Conservation (phyloP, 1,140 invertebrate species). For the Geopemphigus sp. region DNA sequence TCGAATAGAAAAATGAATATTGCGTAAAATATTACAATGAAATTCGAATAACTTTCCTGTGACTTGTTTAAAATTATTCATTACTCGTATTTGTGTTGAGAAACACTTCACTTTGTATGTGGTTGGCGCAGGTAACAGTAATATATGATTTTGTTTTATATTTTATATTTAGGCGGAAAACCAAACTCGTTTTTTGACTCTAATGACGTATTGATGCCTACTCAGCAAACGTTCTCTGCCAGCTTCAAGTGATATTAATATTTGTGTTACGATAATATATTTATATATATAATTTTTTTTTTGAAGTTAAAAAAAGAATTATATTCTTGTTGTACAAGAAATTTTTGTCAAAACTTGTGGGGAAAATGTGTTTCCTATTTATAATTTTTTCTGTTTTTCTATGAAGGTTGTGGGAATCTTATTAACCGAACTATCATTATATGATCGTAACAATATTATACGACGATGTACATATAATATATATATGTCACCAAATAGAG, state of each 20-base stretch:
- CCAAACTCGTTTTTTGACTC: constrained; percentile 22
- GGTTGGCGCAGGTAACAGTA: too few species aligned
- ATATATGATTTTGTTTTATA: background rate
- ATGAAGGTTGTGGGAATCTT: constrained; percentile 40
- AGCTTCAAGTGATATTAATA: constrained; percentile 45
- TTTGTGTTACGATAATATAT: background rate
- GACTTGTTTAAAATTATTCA: too few species aligned
- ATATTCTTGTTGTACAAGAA: constrained; percentile 1
- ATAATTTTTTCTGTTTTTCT: constrained; percentile 13
- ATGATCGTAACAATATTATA: background rate
- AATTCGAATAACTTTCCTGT: too few species aligned
- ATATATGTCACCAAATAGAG: background rate
- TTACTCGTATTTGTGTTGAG: too few species aligned
- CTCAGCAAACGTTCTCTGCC: constrained; percentile 38
- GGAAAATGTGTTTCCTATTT: constrained; percentile 23
- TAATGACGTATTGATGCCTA: constrained; percentile 40
- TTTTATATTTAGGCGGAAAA: constrained; percentile 35
- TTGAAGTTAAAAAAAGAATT: constrained; percentile 1
- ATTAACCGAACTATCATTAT: constrained; percentile 22
- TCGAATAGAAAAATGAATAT: too few species aligned
- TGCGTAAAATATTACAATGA: too few species aligned
- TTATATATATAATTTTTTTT: background rate
- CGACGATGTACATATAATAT: background rate
- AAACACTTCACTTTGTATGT: too few species aligned
- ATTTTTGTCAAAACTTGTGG: constrained; percentile 6